Percentiles rank a stretch among this genome's conserved stretches.
Conservation (phyloP, 1,140 invertebrate species). For the Dinoponera quadriceps region DNA sequence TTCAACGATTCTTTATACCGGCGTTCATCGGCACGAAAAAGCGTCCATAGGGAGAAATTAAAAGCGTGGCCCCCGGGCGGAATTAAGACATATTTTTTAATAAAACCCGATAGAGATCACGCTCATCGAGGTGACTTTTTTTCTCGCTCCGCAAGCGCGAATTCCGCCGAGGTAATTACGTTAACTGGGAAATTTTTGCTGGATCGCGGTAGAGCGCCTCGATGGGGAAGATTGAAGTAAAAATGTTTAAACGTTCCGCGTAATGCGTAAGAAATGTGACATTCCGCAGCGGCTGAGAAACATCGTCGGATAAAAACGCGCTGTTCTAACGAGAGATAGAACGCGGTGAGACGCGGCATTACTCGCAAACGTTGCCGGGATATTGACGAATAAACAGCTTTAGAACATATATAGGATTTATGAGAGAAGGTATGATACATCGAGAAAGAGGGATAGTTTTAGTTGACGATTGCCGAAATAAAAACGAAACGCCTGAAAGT, state of each 20-base stretch:
- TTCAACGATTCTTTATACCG: slow-evolving; percentile 61
- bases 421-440: slow-evolving; percentile 1
- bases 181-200: slow-evolving; percentile 41
- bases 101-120: slow-evolving; percentile 74
- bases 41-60: slow-evolving; percentile 73
- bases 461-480: slow-evolving; percentile 14
- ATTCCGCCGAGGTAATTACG: slow-evolving; percentile 42
- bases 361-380: neutral
- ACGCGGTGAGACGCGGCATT: too few species aligned
- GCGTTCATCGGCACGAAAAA: slow-evolving; percentile 53
- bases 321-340: neutral
- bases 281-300: neutral
- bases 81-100: slow-evolving; percentile 82
- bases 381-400: neutral
- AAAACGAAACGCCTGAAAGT: slow-evolving; percentile 64
- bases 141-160: slow-evolving; percentile 14
- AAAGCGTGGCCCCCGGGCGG: slow-evolving; percentile 64
- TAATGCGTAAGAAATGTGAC: neutral
- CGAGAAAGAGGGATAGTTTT: neutral
- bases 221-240: neutral
- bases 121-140: slow-evolving; percentile 53
- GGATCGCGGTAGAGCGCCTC: slow-evolving; percentile 14
- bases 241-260: neutral
- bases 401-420: neutral
- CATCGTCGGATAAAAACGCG: neutral